Base-by-base conservation (phyloP, 2,797 vertebrate genomes). In the Lacerta viridis region DNA sequence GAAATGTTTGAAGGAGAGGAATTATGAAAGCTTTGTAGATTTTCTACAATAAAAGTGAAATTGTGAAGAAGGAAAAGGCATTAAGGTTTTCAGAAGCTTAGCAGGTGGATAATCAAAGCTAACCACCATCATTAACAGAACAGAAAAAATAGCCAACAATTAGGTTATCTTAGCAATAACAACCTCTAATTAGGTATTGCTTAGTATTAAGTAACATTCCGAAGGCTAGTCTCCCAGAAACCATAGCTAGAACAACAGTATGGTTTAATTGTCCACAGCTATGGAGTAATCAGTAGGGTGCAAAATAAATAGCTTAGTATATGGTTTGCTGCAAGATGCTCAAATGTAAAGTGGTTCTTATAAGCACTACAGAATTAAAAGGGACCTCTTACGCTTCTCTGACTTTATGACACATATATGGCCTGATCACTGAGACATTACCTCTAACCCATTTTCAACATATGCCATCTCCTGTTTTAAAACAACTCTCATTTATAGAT, bases 251-350 rank as follows among this genome's bases (percentile, higher is more conserved):
- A 55, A 41, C n/a, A 79, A 79, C 29, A 39, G 13, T 43, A 43
- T 72, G 3, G 2, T 41, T 43, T n/a, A 59, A 80, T 72, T 7
- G 25, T 43, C 46, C n/a, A 1, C 80, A 74, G 13, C 69, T 87
- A 88, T 71, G 33, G 71, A 87, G 72, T 4, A 85, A 64, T 29
- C 55, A 68, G 20, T 77, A 75, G 1, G 4, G 11, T 81, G 46
- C 39, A 85, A 87, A 76, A 86, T 59, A 39, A 80, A 90, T 82
- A 43, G 64, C 71, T 81, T 86, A 86, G n/a, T 74, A 86, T 61
- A 46, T 33, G 75, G 18, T 80, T 81, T 27, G 27, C 15, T 81
- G 50, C 79, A 78, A 79, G 29, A 29, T 11, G 43, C 39, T 59
- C 29, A 86, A 69, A 75, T 7, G 66, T 41, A 59, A 87, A n/a